Conservation (phyloP, 2,113 vertebrate genomes). For the Chloroceryle aenea region DNA sequence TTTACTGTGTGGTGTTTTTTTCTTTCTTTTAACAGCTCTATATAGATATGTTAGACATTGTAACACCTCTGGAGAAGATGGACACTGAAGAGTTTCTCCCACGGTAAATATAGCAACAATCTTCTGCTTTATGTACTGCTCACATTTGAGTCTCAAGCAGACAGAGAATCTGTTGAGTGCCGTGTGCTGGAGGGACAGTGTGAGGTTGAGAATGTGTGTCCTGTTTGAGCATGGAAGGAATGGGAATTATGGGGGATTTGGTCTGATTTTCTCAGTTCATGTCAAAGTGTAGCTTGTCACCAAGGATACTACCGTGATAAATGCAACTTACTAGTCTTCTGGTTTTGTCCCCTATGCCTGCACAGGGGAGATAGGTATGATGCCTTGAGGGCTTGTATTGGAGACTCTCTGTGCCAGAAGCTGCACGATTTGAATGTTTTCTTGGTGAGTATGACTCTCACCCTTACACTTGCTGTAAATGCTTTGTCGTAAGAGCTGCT, state of each 20-base stretch:
- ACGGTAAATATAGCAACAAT: slow-evolving; percentile 72
- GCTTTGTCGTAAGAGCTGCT: background rate
- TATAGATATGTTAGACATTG: slow-evolving; percentile 88
- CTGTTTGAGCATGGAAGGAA: background rate
- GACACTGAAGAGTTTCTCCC: slow-evolving; percentile 88
- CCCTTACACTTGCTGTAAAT: background rate
- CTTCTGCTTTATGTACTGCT: background rate
- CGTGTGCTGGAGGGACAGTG: background rate
- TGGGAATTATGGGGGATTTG: background rate
- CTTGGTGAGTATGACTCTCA: slow-evolving; percentile 83
- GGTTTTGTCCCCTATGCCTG: background rate
- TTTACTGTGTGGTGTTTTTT: background rate
- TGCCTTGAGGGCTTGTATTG: slow-evolving; percentile 91
- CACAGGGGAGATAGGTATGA: slow-evolving; percentile 92
- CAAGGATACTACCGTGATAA: background rate
- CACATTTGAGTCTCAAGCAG: background rate
- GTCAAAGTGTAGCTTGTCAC: background rate
- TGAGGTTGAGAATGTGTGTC: background rate
- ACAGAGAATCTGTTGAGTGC: background rate
- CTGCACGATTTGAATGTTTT: slow-evolving; percentile 91
- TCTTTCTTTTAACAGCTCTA: slow-evolving; percentile 83
- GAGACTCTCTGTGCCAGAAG: slow-evolving; percentile 87
- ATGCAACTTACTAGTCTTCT: background rate
- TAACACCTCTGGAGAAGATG: slow-evolving; percentile 81
- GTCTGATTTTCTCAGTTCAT: background rate